A percentile compares a stretch with the other conserved stretches of the same genome.
phyloP scores from a whole-genome alignment of 1,140 invertebrate genomes.

The Heliconius himera region DNA sequence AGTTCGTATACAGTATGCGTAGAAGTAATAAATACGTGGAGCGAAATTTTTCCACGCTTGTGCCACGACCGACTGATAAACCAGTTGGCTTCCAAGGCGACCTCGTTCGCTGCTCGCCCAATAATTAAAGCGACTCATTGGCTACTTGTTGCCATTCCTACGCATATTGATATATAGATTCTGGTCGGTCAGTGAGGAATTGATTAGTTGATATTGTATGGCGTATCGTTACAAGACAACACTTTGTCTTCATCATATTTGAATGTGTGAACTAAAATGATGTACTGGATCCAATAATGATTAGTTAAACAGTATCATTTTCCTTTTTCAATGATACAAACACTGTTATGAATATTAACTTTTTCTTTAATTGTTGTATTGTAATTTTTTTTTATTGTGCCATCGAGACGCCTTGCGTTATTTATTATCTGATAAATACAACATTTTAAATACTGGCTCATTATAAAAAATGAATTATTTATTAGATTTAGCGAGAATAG shows the following conservation, averaged over 20 bases:
- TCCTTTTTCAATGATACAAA: not conserved
- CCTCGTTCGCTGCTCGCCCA: slow-evolving; percentile 65
- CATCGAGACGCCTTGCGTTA: not conserved
- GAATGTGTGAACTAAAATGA: not conserved
- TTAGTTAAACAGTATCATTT: not conserved
- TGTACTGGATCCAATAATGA: not conserved
- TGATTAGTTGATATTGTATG: slow-evolving; percentile 18
- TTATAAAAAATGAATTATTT: not conserved
- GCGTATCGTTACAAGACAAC: not conserved
- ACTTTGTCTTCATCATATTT: slow-evolving; percentile 22
- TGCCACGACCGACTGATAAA: slow-evolving; percentile 64
- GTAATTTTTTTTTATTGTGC: not conserved
- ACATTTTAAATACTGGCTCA: not conserved
- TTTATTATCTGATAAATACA: not conserved
- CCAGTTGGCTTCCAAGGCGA: slow-evolving; percentile 72
- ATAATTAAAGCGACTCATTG: slow-evolving; percentile 76
- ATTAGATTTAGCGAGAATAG: not conserved
- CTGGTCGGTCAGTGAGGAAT: slow-evolving; percentile 40
- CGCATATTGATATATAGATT: slow-evolving; percentile 69
- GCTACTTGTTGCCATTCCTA: slow-evolving; percentile 68
- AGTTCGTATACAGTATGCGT: slow-evolving; percentile 19
- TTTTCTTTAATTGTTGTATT: not conserved
- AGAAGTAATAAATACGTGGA: slow-evolving; percentile 24
- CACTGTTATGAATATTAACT: not conserved
- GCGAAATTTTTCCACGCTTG: slow-evolving; percentile 52